Conservation (phyloP, 2,113 vertebrate species). For the Catharus fuscescens region DNA sequence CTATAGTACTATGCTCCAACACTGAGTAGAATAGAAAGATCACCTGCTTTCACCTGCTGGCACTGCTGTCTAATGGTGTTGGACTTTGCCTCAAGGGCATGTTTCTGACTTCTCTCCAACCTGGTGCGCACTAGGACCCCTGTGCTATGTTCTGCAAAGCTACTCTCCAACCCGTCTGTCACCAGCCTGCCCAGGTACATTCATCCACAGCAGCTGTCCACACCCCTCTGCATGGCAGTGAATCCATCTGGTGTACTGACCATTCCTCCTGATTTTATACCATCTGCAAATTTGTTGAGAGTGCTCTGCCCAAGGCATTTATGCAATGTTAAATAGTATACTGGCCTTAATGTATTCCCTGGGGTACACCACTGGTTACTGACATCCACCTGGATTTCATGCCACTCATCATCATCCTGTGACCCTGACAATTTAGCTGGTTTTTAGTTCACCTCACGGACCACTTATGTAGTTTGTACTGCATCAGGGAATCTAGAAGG, state of each 20-base stretch:
- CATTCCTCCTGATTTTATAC: background rate
- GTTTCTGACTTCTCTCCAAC: background rate
- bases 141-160: background rate
- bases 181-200: background rate
- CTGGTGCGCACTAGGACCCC: background rate
- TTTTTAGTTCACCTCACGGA: background rate
- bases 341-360: background rate
- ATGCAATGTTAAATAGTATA: background rate
- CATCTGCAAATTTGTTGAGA: background rate
- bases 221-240: background rate
- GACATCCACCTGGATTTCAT: background rate
- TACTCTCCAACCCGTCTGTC: background rate
- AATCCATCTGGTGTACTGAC: background rate
- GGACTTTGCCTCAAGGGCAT: background rate
- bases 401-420: no score
- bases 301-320: background rate
- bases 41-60: background rate
- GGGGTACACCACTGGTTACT: background rate
- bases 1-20: rapidly evolving
- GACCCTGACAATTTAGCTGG: background rate
- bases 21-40: background rate
- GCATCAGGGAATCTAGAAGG: background rate
- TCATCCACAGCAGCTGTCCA: background rate
- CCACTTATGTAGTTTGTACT: background rate
- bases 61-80: background rate